A percentile compares a stretch with the other conserved stretches of the same genome.
Conservation (phyloP, 2,888 invertebrate species). For the Hirtodrosophila trivittata region DNA sequence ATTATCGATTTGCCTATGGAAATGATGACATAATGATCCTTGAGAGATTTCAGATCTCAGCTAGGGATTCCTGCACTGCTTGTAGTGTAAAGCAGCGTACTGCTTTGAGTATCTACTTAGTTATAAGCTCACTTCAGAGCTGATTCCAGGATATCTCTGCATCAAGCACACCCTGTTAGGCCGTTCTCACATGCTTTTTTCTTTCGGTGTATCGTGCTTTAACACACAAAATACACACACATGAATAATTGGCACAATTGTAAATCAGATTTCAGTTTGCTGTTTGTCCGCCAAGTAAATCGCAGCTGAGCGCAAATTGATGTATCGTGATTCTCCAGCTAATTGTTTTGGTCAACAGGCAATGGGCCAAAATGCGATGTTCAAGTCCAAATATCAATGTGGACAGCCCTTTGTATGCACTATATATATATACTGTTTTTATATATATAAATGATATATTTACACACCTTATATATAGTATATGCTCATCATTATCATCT, state of each 20-base stretch:
- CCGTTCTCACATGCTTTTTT: too few relatives aligned
- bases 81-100: too few relatives aligned
- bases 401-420: conserved; percentile 6
- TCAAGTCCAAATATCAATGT: conserved; percentile 10
- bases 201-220: too few relatives aligned
- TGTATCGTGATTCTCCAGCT: conserved; percentile 70
- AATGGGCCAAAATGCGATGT: conserved; percentile 25
- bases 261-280: conserved; percentile 39
- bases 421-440: conserved; percentile 2
- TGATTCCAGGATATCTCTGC: too few relatives aligned
- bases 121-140: too few relatives aligned
- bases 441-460: neutral
- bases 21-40: too few relatives aligned
- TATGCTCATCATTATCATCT: conserved; percentile 2
- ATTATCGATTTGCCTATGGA: too few relatives aligned
- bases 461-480: neutral
- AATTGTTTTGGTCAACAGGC: conserved; percentile 65
- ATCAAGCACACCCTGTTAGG: too few relatives aligned
- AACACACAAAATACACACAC: conserved; percentile 34
- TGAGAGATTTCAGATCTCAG: too few relatives aligned
- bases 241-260: conserved; percentile 73
- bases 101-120: too few relatives aligned
- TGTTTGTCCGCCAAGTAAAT: conserved; percentile 36
- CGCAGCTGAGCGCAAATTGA: conserved; percentile 71
- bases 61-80: too few relatives aligned